phyloP scores from a whole-genome alignment of 1,140 invertebrate species.

The Nephila pilipes region DNA sequence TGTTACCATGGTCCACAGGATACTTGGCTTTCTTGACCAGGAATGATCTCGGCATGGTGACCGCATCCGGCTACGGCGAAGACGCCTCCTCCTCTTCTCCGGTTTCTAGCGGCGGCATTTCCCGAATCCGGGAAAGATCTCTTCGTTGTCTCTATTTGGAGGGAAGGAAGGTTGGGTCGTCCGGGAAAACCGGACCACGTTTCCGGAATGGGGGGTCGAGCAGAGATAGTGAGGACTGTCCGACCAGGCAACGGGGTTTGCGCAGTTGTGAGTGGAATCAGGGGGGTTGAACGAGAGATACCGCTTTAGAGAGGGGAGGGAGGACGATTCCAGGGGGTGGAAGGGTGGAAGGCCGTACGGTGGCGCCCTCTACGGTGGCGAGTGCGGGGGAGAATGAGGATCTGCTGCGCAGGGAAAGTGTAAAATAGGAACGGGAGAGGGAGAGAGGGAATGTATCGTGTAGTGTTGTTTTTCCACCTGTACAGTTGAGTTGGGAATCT shows the following conservation, averaged over 20 bases:
- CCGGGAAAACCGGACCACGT: slow-evolving; percentile 36
- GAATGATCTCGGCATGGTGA: slow-evolving; percentile 82
- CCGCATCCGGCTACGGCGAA: slow-evolving; percentile 60
- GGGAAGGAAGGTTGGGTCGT: slow-evolving; percentile 8
- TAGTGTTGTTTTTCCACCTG: slow-evolving; percentile 37
- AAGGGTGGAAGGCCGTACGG: slow-evolving; percentile 12
- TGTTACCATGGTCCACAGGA: slow-evolving; percentile 77
- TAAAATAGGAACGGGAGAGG: not conserved
- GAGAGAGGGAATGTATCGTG: not conserved
- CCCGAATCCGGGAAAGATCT: slow-evolving; percentile 46
- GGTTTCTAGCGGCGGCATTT: slow-evolving; percentile 39
- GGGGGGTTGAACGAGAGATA: slow-evolving; percentile 59
- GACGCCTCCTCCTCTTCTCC: slow-evolving; percentile 7
- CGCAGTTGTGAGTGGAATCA: slow-evolving; percentile 45
- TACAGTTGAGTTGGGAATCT: not conserved
- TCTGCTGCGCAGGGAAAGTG: slow-evolving; percentile 28
- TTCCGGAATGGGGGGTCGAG: not conserved
- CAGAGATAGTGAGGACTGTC: not conserved
- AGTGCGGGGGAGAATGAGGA: not conserved
- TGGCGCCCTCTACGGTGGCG: slow-evolving; percentile 49
- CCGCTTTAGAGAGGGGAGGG: slow-evolving; percentile 23
- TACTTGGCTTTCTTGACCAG: slow-evolving; percentile 81
- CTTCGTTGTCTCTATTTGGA: not conserved
- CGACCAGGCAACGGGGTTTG: slow-evolving; percentile 35
- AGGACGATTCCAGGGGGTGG: slow-evolving; percentile 12